Evolutionary conservation across 1,140 invertebrate species (phyloP).

Genomic region (Anadara kagoshimensis): DNA sequence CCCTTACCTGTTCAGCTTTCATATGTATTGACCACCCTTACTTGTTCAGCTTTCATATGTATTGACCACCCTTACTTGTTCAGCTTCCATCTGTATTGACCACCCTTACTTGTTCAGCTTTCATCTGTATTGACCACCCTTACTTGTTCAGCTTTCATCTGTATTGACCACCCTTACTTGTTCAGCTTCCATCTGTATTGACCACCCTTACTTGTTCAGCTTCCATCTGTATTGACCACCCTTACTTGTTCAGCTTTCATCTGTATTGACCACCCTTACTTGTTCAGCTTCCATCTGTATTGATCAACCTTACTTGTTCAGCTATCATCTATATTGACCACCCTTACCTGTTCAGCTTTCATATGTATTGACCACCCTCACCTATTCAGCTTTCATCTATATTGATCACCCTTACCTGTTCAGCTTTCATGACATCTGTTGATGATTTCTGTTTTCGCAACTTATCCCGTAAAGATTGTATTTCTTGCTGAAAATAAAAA

Average conservation of each 20-base stretch:
- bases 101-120: constrained; percentile 62
- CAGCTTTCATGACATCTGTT: constrained; percentile 56
- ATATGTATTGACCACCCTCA: constrained; percentile 26
- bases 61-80: too few relatives aligned
- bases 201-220: too few relatives aligned
- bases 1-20: too few relatives aligned
- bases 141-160: too few relatives aligned
- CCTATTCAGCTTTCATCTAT: constrained; percentile 62
- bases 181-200: constrained; percentile 48
- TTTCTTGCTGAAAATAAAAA: constrained; percentile 51
- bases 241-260: constrained; percentile 62
- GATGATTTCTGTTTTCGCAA: constrained; percentile 63
- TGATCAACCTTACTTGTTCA: constrained; percentile 61
- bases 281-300: too few relatives aligned
- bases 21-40: too few relatives aligned
- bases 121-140: constrained; percentile 11
- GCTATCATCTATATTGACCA: too few relatives aligned
- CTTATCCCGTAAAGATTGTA: constrained; percentile 61
- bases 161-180: constrained; percentile 62
- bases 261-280: too few relatives aligned
- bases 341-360: constrained; percentile 61
- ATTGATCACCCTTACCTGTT: constrained; percentile 63
- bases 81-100: too few relatives aligned
- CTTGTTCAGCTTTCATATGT: constrained; percentile 59
- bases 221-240: too few relatives aligned